phyloP scores from a whole-genome alignment of 2,888 invertebrate genomes.

The Erpobdella octoculata region DNA sequence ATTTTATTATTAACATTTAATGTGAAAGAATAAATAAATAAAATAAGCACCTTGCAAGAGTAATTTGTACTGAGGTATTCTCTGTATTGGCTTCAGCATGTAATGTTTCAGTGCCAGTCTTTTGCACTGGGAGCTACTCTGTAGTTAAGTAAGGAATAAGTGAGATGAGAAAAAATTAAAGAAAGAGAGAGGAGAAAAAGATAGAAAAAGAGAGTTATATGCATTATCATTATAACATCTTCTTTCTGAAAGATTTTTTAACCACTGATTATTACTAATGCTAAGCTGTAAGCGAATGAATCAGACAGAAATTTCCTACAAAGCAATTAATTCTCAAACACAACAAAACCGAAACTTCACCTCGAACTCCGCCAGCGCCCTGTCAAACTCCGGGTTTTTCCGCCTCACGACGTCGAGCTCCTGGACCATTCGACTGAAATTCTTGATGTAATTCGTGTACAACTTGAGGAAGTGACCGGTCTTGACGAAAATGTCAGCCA shows the following conservation, averaged over 20 bases:
- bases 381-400: constrained; percentile 55
- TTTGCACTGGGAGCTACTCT: constrained; percentile 46
- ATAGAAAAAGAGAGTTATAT: not conserved
- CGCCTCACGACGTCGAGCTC: constrained; percentile 55
- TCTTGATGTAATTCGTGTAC: constrained; percentile 57
- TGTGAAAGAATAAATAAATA: not conserved
- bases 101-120: constrained; percentile 60
- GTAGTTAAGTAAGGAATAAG: not conserved
- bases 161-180: not conserved
- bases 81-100: constrained; percentile 64
- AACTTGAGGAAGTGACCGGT: constrained; percentile 60
- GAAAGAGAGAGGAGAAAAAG: not conserved
- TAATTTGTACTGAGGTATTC: constrained; percentile 63
- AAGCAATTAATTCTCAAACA: not conserved
- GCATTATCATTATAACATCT: not conserved
- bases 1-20: not conserved
- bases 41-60: constrained; percentile 54
- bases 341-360: constrained; percentile 37
- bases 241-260: not conserved
- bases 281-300: not conserved
- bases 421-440: constrained; percentile 55
- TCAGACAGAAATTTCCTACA: not conserved
- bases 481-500: constrained; percentile 58
- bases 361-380: constrained; percentile 56
- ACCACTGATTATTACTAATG: not conserved